Conservation (phyloP, 1,140 invertebrate genomes). For the Dufourea novaeangliae region DNA sequence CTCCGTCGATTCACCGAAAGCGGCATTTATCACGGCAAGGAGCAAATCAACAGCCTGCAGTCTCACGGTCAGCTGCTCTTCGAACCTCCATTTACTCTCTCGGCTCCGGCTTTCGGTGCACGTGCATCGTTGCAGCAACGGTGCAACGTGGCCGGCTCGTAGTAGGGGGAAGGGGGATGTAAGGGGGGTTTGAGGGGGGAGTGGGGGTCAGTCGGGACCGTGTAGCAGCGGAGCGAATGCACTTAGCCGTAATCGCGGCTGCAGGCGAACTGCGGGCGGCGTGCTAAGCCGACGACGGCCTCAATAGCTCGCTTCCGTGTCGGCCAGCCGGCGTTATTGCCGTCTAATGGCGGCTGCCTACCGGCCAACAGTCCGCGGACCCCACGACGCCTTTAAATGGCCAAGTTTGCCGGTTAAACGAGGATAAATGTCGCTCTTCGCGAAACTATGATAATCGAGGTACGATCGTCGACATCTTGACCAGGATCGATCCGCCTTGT, state of each 20-base stretch:
- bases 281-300: constrained; percentile 66
- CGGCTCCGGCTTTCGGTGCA: constrained; percentile 8
- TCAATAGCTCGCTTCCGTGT: constrained; percentile 69
- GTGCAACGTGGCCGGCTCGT: constrained; percentile 3
- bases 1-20: background rate
- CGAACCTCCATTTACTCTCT: background rate
- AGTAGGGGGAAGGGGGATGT: background rate
- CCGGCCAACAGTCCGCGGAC: constrained; percentile 23
- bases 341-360: constrained; percentile 59
- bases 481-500: background rate
- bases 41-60: constrained; percentile 9
- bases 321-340: constrained; percentile 57
- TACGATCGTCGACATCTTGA: background rate
- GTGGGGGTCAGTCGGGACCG: background rate
- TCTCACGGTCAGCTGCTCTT: background rate
- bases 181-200: background rate
- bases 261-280: constrained; percentile 57
- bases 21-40: constrained; percentile 3
- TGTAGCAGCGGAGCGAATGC: constrained; percentile 58
- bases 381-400: constrained; percentile 33
- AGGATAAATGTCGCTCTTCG: constrained; percentile 27
- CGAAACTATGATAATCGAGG: constrained; percentile 16
- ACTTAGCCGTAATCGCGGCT: constrained; percentile 67
- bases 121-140: constrained; percentile 24
- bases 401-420: constrained; percentile 36